Percentiles rank a stretch among this genome's conserved stretches.
These are phyloP conservation scores for Chamaea fasciata DNA, from an alignment of 2,113 vertebrate genomes.

Conservation along the genomic window DNA sequence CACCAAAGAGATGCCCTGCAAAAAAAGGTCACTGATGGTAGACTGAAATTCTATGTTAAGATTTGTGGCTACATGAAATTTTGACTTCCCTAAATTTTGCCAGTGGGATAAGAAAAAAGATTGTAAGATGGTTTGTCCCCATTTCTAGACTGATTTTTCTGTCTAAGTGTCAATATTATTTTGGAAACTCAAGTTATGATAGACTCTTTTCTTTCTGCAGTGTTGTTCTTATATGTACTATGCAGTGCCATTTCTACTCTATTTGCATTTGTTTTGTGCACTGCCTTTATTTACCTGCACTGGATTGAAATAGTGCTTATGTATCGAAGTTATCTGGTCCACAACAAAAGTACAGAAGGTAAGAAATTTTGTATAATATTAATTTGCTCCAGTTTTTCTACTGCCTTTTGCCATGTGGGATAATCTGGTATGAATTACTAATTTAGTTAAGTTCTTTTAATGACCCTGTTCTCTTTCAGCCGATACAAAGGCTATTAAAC, in stretches of 20 bases:
- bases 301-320: slow-evolving; percentile 83
- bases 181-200: neutral
- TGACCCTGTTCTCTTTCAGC: neutral
- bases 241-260: slow-evolving; percentile 45
- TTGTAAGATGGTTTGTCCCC: neutral
- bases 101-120: neutral
- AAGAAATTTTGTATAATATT: slow-evolving; percentile 12
- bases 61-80: neutral
- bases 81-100: neutral
- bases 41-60: neutral
- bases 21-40: neutral
- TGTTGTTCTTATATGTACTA: slow-evolving; percentile 40
- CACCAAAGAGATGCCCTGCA: neutral
- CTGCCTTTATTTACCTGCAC: slow-evolving; percentile 63
- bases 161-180: neutral
- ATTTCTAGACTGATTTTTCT: neutral
- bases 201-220: slow-evolving; percentile 29
- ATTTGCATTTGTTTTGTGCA: slow-evolving; percentile 35
- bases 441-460: neutral
- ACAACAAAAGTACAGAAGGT: slow-evolving; percentile 69
- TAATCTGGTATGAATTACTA: neutral
- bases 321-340: slow-evolving; percentile 69
- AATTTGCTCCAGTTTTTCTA: neutral
- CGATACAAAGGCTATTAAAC: neutral
- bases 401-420: neutral